Evolutionary conservation across 2,888 invertebrate genomes (phyloP).

Genomic region (Agrotis clavis): DNA sequence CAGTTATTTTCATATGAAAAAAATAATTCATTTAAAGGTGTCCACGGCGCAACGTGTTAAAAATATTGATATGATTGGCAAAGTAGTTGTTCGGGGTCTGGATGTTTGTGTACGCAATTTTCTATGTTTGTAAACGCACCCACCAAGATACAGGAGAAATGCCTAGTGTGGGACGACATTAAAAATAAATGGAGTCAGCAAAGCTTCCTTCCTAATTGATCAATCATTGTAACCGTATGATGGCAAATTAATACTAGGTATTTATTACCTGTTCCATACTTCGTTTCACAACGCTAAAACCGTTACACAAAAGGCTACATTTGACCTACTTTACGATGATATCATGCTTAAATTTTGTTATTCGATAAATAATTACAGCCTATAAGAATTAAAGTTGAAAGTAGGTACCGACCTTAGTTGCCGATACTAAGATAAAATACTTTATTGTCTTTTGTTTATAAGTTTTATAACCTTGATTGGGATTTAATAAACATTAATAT

Average conservation of each 20-base stretch:
- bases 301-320: conserved; percentile 9
- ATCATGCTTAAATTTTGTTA: conserved; percentile 28
- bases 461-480: conserved; percentile 70
- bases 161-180: too few relatives aligned
- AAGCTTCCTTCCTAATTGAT: too few relatives aligned
- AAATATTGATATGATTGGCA: too few relatives aligned
- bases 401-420: conserved; percentile 69
- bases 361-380: conserved; percentile 55
- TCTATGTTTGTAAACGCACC: too few relatives aligned
- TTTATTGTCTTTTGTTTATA: conserved; percentile 68
- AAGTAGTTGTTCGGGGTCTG: too few relatives aligned
- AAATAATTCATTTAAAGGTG: not conserved
- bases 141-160: too few relatives aligned
- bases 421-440: conserved; percentile 61
- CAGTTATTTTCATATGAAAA: too few relatives aligned
- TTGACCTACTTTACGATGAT: conserved; percentile 18
- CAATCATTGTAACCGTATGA: not conserved
- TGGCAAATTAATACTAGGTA: not conserved
- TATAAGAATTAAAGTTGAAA: conserved; percentile 61
- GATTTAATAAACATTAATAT: conserved; percentile 68
- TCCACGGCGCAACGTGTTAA: too few relatives aligned
- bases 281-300: not conserved
- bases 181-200: too few relatives aligned
- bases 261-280: not conserved
- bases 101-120: too few relatives aligned